Conservation (phyloP, 2,888 invertebrate species). For the Sphinx pinastri region DNA sequence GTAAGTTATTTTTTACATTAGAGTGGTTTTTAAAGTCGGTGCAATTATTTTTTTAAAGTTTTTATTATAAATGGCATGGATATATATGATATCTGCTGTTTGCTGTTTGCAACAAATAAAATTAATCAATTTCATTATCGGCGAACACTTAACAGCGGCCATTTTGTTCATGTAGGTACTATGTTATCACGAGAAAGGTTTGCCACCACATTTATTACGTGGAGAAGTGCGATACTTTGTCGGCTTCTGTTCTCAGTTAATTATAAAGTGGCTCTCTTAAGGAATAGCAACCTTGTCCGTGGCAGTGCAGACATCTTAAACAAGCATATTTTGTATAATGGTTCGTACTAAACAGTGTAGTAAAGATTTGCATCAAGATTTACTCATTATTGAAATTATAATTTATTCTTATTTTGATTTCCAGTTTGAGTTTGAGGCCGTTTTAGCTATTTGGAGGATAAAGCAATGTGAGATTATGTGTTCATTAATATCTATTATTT, state of each 20-base stretch:
- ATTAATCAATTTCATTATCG: neutral
- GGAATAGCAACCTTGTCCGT: neutral
- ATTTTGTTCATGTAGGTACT: slow-evolving; percentile 1
- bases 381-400: neutral
- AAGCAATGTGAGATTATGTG: too few species aligned
- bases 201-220: slow-evolving; percentile 18
- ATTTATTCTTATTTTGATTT: neutral
- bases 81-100: neutral
- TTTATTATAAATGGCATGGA: too few species aligned
- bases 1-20: too few species aligned
- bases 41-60: too few species aligned
- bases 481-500: too few species aligned
- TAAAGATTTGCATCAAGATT: neutral
- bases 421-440: neutral
- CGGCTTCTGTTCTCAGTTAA: slow-evolving; percentile 13
- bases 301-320: neutral
- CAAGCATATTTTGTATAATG: neutral
- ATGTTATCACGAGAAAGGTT: slow-evolving; percentile 6
- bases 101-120: neutral
- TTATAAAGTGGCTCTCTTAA: slow-evolving; percentile 5
- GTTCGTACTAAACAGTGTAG: neutral
- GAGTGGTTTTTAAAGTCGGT: too few species aligned
- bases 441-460: too few species aligned
- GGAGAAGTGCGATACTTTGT: slow-evolving; percentile 11
- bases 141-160: neutral